phyloP scores from a whole-genome alignment of 2,888 invertebrate genomes.

The Ellobium chinense region DNA sequence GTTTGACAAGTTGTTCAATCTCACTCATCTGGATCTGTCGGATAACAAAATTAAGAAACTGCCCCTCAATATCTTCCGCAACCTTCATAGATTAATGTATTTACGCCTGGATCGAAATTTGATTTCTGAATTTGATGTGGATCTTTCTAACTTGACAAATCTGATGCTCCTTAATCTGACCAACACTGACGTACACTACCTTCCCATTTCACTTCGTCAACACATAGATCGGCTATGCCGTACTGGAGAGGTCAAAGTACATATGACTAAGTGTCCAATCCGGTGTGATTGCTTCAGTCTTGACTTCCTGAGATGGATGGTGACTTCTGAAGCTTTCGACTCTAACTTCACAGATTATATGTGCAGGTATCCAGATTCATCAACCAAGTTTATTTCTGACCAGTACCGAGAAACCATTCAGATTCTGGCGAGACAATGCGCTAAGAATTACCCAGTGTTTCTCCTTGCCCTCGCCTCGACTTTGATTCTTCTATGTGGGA shows the following conservation, averaged over 20 bases:
- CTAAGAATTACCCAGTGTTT: background rate
- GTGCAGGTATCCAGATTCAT: slow-evolving; percentile 13
- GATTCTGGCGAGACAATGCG: background rate
- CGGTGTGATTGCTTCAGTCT: slow-evolving; percentile 42
- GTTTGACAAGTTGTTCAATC: slow-evolving; percentile 10
- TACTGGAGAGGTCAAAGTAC: background rate
- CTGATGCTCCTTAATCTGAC: slow-evolving; percentile 31
- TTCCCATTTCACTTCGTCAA: background rate
- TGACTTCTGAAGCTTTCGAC: slow-evolving; percentile 21
- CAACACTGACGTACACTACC: slow-evolving; percentile 16
- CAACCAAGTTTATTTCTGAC: background rate
- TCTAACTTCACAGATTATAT: slow-evolving; percentile 4
- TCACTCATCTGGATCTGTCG: slow-evolving; percentile 16
- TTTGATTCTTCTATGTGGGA: background rate
- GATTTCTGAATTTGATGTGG: slow-evolving; percentile 20
- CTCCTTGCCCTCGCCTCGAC: background rate
- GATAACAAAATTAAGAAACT: slow-evolving; percentile 22
- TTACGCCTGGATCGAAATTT: slow-evolving; percentile 22
- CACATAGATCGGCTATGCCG: background rate
- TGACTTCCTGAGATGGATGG: slow-evolving; percentile 44
- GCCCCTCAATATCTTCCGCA: slow-evolving; percentile 9
- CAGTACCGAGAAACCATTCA: background rate
- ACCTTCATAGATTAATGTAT: slow-evolving; percentile 12
- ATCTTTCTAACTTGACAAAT: slow-evolving; percentile 31
- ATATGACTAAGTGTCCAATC: slow-evolving; percentile 40